phyloP scores from a whole-genome alignment of 1,140 invertebrate genomes.

The Drosophila kikkawai region DNA sequence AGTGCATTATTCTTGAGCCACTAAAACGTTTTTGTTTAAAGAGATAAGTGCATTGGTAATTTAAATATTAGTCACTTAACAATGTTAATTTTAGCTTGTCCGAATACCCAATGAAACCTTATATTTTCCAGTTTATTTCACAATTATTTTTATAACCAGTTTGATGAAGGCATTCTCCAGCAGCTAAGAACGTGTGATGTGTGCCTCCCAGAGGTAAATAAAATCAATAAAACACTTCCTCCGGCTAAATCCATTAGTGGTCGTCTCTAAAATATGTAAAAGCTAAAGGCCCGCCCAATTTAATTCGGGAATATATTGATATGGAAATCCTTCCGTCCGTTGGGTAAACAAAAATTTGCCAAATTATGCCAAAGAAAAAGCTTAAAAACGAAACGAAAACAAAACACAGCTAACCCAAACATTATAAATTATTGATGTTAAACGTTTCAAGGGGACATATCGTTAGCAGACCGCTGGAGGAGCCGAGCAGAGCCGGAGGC shows the following conservation, averaged over 20 bases:
- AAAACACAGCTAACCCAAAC: slow-evolving; percentile 40
- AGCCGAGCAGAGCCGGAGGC: not conserved
- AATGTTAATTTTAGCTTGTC: not conserved
- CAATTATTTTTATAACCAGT: not conserved
- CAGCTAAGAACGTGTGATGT: not conserved
- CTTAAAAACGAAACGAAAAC: slow-evolving; percentile 19
- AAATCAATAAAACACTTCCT: not conserved
- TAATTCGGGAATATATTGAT: slow-evolving; percentile 24
- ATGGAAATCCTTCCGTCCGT: slow-evolving; percentile 11
- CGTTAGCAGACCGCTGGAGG: slow-evolving; percentile 55
- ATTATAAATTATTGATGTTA: slow-evolving; percentile 76
- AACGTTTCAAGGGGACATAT: slow-evolving; percentile 69
- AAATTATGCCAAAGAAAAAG: slow-evolving; percentile 48
- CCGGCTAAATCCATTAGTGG: slow-evolving; percentile 29
- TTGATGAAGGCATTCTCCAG: not conserved
- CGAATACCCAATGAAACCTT: too few relatives aligned
- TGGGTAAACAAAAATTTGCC: slow-evolving; percentile 27
- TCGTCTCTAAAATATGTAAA: slow-evolving; percentile 4
- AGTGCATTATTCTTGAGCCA: not conserved
- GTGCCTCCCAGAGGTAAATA: not conserved
- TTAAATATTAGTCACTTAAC: not conserved
- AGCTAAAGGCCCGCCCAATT: slow-evolving; percentile 26
- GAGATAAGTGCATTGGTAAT: not conserved
- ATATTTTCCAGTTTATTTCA: not conserved
- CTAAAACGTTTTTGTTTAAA: not conserved